Conservation (phyloP, 2,113 vertebrate species). For the Carassius auratus region DNA sequence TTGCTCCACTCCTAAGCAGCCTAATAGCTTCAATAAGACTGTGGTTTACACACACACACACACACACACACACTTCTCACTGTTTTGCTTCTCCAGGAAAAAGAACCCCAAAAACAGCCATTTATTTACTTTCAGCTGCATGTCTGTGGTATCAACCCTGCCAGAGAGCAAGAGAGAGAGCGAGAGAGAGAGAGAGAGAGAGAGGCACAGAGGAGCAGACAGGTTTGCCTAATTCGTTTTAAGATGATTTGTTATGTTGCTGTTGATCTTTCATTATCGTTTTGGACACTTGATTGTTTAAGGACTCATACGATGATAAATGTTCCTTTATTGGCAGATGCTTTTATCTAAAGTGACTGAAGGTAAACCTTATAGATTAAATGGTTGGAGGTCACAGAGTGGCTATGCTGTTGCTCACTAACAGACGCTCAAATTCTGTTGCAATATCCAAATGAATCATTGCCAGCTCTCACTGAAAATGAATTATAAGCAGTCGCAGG, state of each 20-base stretch:
- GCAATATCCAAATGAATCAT: not conserved
- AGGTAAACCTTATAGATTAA: not conserved
- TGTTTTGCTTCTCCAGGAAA: conserved; percentile 73
- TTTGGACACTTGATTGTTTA: not conserved
- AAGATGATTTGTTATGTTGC: not conserved
- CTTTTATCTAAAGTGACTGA: not conserved
- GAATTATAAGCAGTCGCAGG: not conserved
- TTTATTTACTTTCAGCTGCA: conserved; percentile 76
- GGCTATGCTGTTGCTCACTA: not conserved
- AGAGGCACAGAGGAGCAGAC: conserved; percentile 48
- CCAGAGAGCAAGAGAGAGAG: conserved; percentile 35
- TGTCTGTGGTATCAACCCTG: conserved; percentile 61
- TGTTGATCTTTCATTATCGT: not conserved
- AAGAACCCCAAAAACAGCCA: conserved; percentile 73
- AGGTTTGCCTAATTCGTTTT: conserved; percentile 44
- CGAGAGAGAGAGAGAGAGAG: conserved; percentile 55
- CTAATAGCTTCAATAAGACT: conserved; percentile 80
- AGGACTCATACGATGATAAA: not conserved
- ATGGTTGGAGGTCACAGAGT: not conserved
- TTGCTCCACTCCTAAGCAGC: conserved; percentile 70
- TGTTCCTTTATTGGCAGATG: not conserved
- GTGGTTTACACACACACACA: conserved; percentile 73
- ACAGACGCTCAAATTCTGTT: not conserved
- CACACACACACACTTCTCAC: conserved; percentile 59
- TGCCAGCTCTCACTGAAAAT: not conserved